Conservation (phyloP, 2,888 invertebrate species). For the Cryptus armator region DNA sequence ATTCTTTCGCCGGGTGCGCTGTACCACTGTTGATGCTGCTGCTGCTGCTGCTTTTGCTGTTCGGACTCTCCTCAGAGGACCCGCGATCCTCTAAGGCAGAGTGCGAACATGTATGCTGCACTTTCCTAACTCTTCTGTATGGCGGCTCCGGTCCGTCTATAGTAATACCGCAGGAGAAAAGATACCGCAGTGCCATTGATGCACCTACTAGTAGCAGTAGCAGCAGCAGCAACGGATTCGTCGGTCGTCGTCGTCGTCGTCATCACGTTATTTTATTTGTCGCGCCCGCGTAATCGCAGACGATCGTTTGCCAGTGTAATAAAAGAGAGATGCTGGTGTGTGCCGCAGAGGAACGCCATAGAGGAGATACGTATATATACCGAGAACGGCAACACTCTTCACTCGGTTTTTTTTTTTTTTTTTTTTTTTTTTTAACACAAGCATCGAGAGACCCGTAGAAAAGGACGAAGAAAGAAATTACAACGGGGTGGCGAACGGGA, state of each 20-base stretch:
- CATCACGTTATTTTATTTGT: constrained; percentile 65
- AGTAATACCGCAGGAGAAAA: not conserved
- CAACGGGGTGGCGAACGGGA: constrained; percentile 66
- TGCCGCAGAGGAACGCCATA: constrained; percentile 27
- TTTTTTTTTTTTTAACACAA: constrained; percentile 40
- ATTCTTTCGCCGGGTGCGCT: constrained; percentile 70
- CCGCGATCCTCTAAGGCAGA: constrained; percentile 34
- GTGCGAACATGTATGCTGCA: constrained; percentile 42
- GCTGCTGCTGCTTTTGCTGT: not conserved
- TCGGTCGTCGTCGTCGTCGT: not conserved
- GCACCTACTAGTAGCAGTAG: constrained; percentile 13
- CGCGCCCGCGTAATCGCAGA: constrained; percentile 64
- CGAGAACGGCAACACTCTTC: constrained; percentile 10
- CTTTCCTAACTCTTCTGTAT: constrained; percentile 53
- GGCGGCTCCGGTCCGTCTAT: constrained; percentile 27
- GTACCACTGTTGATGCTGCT: constrained; percentile 8
- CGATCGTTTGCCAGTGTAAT: constrained; percentile 66
- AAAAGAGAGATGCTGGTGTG: constrained; percentile 55
- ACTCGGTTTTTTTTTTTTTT: not conserved
- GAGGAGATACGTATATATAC: constrained; percentile 56
- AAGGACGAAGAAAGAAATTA: constrained; percentile 56
- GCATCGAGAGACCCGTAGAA: constrained; percentile 51
- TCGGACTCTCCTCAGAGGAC: not conserved
- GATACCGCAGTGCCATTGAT: constrained; percentile 21
- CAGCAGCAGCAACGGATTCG: constrained; percentile 6